Evolutionary conservation across 2,888 invertebrate species (phyloP).

Genomic region (Ophraella communa): DNA sequence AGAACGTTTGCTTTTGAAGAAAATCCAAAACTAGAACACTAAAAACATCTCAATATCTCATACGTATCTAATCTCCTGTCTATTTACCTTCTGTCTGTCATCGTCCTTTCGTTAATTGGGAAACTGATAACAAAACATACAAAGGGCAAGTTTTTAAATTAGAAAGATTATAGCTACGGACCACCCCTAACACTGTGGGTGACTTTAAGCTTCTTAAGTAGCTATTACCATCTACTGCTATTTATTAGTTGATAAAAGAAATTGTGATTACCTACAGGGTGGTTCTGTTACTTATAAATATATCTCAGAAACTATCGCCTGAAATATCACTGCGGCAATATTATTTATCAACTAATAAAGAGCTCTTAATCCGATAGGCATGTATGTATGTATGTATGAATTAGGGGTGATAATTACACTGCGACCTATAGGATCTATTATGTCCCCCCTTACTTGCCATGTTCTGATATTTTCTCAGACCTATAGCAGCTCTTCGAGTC

Average conservation of each 20-base stretch:
- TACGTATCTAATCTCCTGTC: slow-evolving; percentile 33
- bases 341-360: too few relatives aligned
- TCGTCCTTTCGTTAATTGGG: slow-evolving; percentile 36
- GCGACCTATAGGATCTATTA: too few relatives aligned
- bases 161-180: slow-evolving; percentile 37
- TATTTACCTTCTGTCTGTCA: slow-evolving; percentile 36
- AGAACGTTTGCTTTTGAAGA: slow-evolving; percentile 1
- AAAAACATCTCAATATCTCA: slow-evolving; percentile 25
- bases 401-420: too few relatives aligned
- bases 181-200: slow-evolving; percentile 37
- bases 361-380: too few relatives aligned
- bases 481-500: too few relatives aligned
- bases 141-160: slow-evolving; percentile 38
- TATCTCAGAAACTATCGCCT: too few relatives aligned
- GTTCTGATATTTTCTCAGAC: too few relatives aligned
- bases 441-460: too few relatives aligned
- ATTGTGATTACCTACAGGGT: slow-evolving; percentile 12
- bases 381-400: too few relatives aligned
- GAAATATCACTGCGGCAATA: too few relatives aligned
- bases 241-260: slow-evolving; percentile 27
- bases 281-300: neutral
- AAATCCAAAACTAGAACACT: slow-evolving; percentile 10
- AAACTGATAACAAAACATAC: slow-evolving; percentile 35
- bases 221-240: slow-evolving; percentile 29
- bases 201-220: slow-evolving; percentile 37